Evolutionary conservation across 2,113 vertebrate species (phyloP).

Genomic region (Orcinus orca): DNA sequence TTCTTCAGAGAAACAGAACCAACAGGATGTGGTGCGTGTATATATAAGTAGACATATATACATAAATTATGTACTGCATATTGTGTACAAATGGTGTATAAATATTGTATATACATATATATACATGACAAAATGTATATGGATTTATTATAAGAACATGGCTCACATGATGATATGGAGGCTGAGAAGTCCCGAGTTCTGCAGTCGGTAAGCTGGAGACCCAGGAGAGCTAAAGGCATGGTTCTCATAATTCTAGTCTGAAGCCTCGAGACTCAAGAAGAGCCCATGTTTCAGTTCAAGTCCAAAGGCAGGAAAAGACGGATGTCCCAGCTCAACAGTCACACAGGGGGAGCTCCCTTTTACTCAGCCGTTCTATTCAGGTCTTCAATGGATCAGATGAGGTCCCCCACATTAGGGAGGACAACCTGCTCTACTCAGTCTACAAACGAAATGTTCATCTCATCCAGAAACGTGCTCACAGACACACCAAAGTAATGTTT

Average conservation of each 20-base stretch:
- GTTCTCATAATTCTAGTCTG: background rate
- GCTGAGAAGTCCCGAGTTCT: background rate
- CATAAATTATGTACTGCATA: background rate
- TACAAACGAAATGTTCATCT: background rate
- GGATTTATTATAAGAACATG: background rate
- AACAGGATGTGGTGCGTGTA: too few relatives aligned
- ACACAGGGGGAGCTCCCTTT: background rate
- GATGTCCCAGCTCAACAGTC: background rate
- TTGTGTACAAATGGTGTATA: background rate
- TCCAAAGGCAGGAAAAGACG: background rate
- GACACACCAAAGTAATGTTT: background rate
- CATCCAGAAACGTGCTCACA: background rate
- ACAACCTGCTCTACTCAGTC: background rate
- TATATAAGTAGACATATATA: background rate
- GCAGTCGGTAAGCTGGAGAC: background rate
- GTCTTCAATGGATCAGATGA: background rate
- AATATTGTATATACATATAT: background rate
- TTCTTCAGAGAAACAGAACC: background rate
- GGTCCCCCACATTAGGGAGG: background rate
- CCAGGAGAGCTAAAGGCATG: background rate
- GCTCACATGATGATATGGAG: background rate
- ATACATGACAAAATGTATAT: background rate
- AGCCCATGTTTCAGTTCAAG: background rate
- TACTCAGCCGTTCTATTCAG: background rate
- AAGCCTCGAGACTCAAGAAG: background rate